phyloP scores from a whole-genome alignment of 2,113 vertebrate species.

The Danionella cerebrum region DNA sequence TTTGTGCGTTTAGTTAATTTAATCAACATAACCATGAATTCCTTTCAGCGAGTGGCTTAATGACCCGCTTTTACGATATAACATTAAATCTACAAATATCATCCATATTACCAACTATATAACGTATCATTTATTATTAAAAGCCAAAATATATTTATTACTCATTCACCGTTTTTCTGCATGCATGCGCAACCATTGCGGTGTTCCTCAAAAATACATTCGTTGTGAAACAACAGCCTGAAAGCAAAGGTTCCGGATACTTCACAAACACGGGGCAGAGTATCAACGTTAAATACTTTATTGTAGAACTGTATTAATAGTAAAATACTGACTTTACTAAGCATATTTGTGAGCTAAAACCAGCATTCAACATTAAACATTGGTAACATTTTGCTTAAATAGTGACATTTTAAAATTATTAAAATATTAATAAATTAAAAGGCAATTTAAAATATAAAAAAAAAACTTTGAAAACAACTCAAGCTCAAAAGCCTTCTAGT shows the following conservation, averaged over 20 bases:
- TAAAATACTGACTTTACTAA: background rate
- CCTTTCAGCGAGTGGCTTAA: too few relatives aligned
- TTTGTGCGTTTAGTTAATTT: too few relatives aligned
- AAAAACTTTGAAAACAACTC: slow-evolving; percentile 3
- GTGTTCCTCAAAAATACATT: slow-evolving; percentile 39
- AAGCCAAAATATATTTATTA: background rate
- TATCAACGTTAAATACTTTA: background rate
- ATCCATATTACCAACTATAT: too few relatives aligned
- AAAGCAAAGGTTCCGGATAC: slow-evolving; percentile 35
- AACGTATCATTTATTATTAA: background rate
- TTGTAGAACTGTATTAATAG: background rate
- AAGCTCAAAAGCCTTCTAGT: background rate
- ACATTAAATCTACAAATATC: too few relatives aligned
- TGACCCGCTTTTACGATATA: too few relatives aligned
- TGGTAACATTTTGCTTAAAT: slow-evolving; percentile 52
- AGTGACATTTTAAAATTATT: slow-evolving; percentile 51
- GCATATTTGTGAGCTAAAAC: background rate
- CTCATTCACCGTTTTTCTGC: slow-evolving; percentile 29
- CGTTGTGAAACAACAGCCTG: background rate
- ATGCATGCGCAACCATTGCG: slow-evolving; percentile 38
- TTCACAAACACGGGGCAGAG: background rate
- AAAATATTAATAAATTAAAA: slow-evolving; percentile 33
- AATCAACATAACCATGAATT: too few relatives aligned
- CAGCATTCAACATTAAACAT: slow-evolving; percentile 36
- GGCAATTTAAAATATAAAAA: background rate